phyloP scores from a whole-genome alignment of 2,113 vertebrate genomes.

The Phodopus roborovskii region DNA sequence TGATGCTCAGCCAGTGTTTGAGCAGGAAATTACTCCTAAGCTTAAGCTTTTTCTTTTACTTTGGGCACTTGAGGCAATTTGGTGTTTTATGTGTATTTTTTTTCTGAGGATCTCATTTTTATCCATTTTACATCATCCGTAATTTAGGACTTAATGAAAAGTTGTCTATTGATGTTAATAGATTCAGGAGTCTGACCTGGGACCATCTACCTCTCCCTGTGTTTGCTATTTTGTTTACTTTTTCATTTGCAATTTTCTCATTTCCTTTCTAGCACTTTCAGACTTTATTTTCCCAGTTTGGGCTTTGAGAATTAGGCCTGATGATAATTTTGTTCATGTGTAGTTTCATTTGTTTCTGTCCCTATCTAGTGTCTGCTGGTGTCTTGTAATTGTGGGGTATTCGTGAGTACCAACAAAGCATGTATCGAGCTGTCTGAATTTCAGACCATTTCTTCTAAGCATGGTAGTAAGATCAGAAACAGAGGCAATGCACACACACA shows the following conservation, averaged over 20 bases:
- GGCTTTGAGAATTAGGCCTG: neutral
- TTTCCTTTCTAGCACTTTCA: slow-evolving; percentile 43
- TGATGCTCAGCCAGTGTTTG: slow-evolving; percentile 5
- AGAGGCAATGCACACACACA: slow-evolving; percentile 10
- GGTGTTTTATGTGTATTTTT: slow-evolving; percentile 53
- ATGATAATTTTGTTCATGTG: neutral
- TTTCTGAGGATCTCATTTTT: slow-evolving; percentile 48
- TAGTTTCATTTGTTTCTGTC: slow-evolving; percentile 44
- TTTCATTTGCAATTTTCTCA: neutral
- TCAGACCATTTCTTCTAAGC: slow-evolving; percentile 45
- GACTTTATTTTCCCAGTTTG: slow-evolving; percentile 33
- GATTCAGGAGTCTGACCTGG: neutral
- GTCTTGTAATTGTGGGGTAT: slow-evolving; percentile 16
- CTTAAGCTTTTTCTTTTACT: slow-evolving; percentile 50
- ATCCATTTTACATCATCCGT: slow-evolving; percentile 20
- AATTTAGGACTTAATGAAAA: neutral
- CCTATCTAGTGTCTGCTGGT: neutral
- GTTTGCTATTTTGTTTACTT: neutral
- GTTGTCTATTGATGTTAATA: neutral
- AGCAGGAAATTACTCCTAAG: slow-evolving; percentile 10
- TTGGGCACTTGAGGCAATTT: slow-evolving; percentile 44
- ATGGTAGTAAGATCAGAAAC: slow-evolving; percentile 35
- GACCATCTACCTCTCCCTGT: neutral
- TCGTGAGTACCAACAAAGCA: slow-evolving; percentile 20
- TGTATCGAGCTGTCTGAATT: neutral